Base-by-base conservation (phyloP, 2,797 vertebrate species). In the Coccyzus lansbergi region DNA sequence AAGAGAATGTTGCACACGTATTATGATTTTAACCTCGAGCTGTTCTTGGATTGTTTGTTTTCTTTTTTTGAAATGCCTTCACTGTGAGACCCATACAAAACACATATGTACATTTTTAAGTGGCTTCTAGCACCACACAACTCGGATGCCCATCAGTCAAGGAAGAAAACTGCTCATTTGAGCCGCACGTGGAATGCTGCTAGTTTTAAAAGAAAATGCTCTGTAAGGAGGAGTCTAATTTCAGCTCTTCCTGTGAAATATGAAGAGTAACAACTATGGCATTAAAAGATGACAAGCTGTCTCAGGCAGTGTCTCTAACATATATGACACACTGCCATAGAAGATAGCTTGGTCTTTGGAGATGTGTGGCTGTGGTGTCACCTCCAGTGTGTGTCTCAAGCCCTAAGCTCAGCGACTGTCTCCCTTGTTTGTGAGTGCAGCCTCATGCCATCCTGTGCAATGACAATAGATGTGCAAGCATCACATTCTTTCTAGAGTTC, bases 351-450 rank as follows among this genome's bases (percentile, higher is more conserved):
- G n/a, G n/a, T 38, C 59, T 55, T 22, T 12, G 51, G 34, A 44
- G 64, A 18, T 64, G 3, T 29, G 71, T 53, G 46, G 7, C 29
- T 26, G 29, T 14, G 52, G 46, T 52, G 38, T 46, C 4, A 10
- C 51, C 29, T 53, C 8, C 1, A 1, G 25, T 34, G 21, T 2
- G 2, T 15, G 34, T 49, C 38, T 48, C 12, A 0, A 29, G 68
- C 24, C 40, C 2, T 0, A 29, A 56, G 48, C 69, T 29, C 24
- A 49, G 55, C 1, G 1, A 12, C 26, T 48, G 15, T 12, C 51
- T 62, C 49, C 51, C 26, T 10, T 19, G 28, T 33, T 19, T 36
- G 38, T 19, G 33, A 46, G 44, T 22, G 9, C 60, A 28, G 79
- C 6, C 53, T n/a, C 21, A 2, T 24, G 34, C 56, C 12, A 12